Evolutionary conservation across 2,113 vertebrate species (phyloP), one percentile per base, ranked within the genome.

Genomic region (Paracyprichromis sp.): DNA sequence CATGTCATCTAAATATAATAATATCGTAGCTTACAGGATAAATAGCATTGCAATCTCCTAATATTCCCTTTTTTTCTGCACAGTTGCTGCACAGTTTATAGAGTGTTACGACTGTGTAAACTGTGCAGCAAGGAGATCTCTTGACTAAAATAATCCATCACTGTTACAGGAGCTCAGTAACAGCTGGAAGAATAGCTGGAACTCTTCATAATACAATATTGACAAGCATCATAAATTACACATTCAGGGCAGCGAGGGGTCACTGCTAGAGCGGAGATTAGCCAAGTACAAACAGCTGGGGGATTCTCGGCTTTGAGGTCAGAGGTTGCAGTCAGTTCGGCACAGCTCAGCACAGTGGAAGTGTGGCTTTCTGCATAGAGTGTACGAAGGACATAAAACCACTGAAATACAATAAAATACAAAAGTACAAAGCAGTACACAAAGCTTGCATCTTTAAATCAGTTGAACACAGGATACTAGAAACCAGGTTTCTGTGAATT

Each of bases 171-270:
- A 86, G 83, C 69, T 88, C 38, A 81, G 34, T 59, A 90, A 66
- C 86, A 90, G 89, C 86, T 87, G 89, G 17, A 83, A 71, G 57
- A 71, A 82, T 17, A 34, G 53, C 43, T 89, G 79, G 78, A 82
- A 59, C 47, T 50, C 26, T 53, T 79, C 53, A 78, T 63, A 16
- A 83, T 47, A 9, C 80, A 38, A 8, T 69, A 80, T 50, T 83
- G 84, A 86, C 80, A 57, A 21, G 36, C 45, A 31, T 50, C 80
- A 69, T 89, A 86, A 89, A 89, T 89, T 31, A 61, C 54, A 63
- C 31, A 7, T 76, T 12, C 19, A 7, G 86, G n/a, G 47, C 78
- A 82, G 31, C 1, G 47, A 66, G 85, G 82, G 66, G 38, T 86
- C 71, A 66, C 56, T 29, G 83, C 73, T 10, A 59, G 26, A 83